These are phyloP conservation scores for Steinernema carpocapsae DNA, from an alignment of 2,888 invertebrate genomes.

Conservation along the genomic window DNA sequence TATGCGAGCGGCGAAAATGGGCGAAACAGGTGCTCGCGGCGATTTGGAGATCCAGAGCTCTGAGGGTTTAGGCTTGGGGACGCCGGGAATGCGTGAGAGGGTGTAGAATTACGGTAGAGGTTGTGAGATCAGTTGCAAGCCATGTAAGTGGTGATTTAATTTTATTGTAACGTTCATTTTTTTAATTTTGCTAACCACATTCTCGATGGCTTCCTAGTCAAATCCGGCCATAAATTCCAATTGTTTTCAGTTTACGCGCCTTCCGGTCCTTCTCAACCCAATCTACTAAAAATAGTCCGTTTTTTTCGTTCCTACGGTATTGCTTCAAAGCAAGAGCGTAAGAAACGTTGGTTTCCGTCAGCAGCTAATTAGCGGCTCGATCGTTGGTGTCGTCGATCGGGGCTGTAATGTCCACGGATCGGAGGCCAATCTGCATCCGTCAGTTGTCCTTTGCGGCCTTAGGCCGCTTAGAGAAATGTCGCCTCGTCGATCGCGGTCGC, in stretches of 20 bases:
- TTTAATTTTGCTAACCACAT: not conserved
- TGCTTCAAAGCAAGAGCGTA: not conserved
- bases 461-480: constrained; percentile 14
- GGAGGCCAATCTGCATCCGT: constrained; percentile 16
- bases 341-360: constrained; percentile 5
- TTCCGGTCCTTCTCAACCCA: no score
- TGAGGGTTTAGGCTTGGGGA: no score
- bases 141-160: no score
- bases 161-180: not conserved
- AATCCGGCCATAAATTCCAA: no score
- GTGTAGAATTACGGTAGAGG: no score
- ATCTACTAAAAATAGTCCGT: not conserved
- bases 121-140: not conserved
- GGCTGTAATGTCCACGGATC: constrained; percentile 32
- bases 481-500: not conserved
- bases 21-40: not conserved
- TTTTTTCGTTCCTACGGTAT: constrained; percentile 19
- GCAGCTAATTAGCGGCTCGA: constrained; percentile 19
- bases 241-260: no score
- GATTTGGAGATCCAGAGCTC: no score
- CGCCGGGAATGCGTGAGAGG: no score
- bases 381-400: constrained; percentile 22
- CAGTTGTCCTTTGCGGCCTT: constrained; percentile 33
- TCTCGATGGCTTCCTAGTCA: no score
- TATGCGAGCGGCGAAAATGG: constrained; percentile 16